A percentile compares a stretch with the other conserved stretches of the same genome.
These are phyloP conservation scores for Orthonevra nobilis DNA, from an alignment of 2,888 invertebrate species.

Conservation along the genomic window DNA sequence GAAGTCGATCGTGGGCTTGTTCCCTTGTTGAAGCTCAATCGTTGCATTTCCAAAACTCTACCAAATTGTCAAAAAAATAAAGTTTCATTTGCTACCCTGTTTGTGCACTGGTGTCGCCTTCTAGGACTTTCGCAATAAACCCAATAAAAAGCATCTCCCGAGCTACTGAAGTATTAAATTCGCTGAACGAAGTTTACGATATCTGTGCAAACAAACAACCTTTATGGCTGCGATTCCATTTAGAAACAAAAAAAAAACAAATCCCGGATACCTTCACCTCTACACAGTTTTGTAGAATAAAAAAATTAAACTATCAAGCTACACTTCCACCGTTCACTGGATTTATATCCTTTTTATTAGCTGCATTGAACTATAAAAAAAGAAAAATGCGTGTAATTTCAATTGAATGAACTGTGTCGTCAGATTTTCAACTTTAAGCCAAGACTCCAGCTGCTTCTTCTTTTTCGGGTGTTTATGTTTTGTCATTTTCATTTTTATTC, in stretches of 20 bases:
- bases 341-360: conserved; percentile 26
- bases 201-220: too few species aligned
- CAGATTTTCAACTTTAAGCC: conserved; percentile 23
- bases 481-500: conserved; percentile 48
- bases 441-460: too few species aligned
- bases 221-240: background rate
- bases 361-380: conserved; percentile 18
- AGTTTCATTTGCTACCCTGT: too few species aligned
- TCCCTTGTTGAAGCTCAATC: too few species aligned
- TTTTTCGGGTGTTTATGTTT: conserved; percentile 35
- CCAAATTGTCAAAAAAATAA: too few species aligned
- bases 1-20: too few species aligned
- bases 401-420: conserved; percentile 51
- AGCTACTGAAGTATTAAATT: too few species aligned
- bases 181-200: too few species aligned
- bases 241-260: background rate
- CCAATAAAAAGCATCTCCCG: too few species aligned
- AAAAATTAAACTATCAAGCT: background rate
- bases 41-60: too few species aligned
- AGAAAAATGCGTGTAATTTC: conserved; percentile 30
- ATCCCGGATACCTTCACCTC: background rate
- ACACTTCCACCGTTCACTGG: background rate
- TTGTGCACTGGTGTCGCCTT: too few species aligned
- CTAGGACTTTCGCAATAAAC: too few species aligned
- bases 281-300: background rate